Base-by-base conservation (phyloP, 2,888 invertebrate species). In the Allacma fusca region DNA sequence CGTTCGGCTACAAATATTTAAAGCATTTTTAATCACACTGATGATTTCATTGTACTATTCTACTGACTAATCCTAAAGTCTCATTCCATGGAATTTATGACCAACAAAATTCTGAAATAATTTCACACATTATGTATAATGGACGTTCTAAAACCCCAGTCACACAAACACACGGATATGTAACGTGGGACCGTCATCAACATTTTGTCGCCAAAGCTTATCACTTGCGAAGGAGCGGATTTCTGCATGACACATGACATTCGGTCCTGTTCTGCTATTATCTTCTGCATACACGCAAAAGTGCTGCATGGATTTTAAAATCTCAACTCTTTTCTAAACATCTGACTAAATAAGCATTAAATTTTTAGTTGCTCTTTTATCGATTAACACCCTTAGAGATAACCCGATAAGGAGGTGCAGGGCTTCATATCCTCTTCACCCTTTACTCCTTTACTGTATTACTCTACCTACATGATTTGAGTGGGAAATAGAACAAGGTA, bases 331-430 rank as follows among this genome's bases (percentile, higher is more conserved):
- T 50, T 34, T 50, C 50, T 16, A 50, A 50, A 50, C 50, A 50
- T 19, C 16, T 5, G 4, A 13, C 50, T 50, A 50, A 50, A n/a
- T 1, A 50, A n/a, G 50, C 50, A 50, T 50, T 50, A 50, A 50
- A 9, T 50, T 50, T 50, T 50, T 50, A 5, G 16, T 19, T 50
- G 50, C 50, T 16, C 19, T 50, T 50, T 50, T 50, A 50, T 50
- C 50, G 50, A 50, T 50, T 50, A 9, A n/a, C 50, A 50, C 50
- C 50, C 50, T 13, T 26, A 29, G 71, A 71, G 71, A 71, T 62
- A 62, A 62, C 2, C 23, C 26, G 62, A 62, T 62, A 62, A 62
- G 62, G 26, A 12, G 21, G 62, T 62, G 24, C n/a, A 62, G 12
- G 21, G n/a, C 23, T 4, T 23, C 9, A 62, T 62, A 24, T 62